phyloP scores from a whole-genome alignment of 1,140 invertebrate species.

The Hydropsyche tenuis region DNA sequence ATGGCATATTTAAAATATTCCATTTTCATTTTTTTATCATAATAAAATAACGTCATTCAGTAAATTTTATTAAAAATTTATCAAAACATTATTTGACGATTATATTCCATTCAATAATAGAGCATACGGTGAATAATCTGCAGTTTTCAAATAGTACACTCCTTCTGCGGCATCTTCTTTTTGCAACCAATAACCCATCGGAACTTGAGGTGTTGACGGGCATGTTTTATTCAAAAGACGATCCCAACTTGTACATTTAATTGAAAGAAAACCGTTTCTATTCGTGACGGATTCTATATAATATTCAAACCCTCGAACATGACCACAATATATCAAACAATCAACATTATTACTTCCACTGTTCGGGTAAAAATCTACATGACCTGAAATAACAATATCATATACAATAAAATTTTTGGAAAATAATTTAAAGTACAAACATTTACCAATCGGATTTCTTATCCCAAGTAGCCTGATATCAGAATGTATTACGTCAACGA shows the following conservation, averaged over 20 bases:
- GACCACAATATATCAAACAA: neutral
- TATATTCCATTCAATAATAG: too few species aligned
- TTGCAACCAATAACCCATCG: slow-evolving; percentile 1
- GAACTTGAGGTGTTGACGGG: neutral
- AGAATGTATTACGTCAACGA: slow-evolving; percentile 58
- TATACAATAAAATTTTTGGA: neutral
- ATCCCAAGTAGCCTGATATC: neutral
- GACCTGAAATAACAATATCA: slow-evolving; percentile 4
- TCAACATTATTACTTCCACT: too few species aligned
- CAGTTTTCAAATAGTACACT: neutral
- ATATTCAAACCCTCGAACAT: neutral
- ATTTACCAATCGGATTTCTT: neutral
- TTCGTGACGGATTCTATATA: neutral
- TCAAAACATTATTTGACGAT: too few species aligned
- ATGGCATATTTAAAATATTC: too few species aligned
- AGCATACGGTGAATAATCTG: neutral
- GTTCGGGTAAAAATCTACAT: neutral
- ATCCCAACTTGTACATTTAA: neutral
- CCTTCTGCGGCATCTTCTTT: neutral
- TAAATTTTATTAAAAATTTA: too few species aligned
- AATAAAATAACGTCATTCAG: too few species aligned
- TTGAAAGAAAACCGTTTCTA: neutral
- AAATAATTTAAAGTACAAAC: neutral
- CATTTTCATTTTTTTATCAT: too few species aligned
- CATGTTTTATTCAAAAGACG: neutral